Evolutionary conservation across 2,113 vertebrate genomes (phyloP).

Genomic region (Porphyrio hochstetteri): DNA sequence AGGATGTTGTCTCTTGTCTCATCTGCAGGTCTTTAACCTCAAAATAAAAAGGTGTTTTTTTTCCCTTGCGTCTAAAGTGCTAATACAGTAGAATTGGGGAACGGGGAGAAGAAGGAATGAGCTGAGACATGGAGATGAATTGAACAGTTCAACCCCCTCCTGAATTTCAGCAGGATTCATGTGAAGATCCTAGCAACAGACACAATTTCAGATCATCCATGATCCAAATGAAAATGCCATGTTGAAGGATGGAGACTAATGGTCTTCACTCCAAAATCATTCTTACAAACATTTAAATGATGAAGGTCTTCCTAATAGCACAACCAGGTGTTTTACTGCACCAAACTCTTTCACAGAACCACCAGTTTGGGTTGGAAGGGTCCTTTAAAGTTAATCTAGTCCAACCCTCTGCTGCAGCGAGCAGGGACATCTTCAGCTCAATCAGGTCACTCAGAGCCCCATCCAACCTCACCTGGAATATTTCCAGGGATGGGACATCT

Average conservation of each 20-base stretch:
- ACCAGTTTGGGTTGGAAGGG: not conserved
- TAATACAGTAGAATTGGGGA: not conserved
- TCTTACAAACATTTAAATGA: not conserved
- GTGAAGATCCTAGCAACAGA: not conserved
- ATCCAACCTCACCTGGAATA: not conserved
- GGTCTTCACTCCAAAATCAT: not conserved
- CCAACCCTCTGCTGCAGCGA: fast-evolving
- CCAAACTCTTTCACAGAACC: fast-evolving
- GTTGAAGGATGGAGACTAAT: not conserved
- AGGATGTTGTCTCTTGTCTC: not conserved
- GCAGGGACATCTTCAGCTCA: not conserved
- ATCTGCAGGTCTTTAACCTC: fast-evolving
- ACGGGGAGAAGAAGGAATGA: fast-evolving
- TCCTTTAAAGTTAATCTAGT: not conserved
- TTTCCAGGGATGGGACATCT: not conserved
- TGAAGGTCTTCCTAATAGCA: not conserved
- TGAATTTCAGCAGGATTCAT: not conserved
- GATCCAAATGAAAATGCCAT: not conserved
- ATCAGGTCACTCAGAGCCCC: not conserved
- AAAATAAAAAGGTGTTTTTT: not conserved
- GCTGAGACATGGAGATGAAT: not conserved
- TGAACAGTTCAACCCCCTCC: not conserved
- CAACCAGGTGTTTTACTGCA: not conserved
- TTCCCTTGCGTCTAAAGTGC: not conserved
- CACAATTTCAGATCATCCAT: not conserved